Evolutionary conservation across 2,888 invertebrate genomes (phyloP).

Genomic region (Leptothorax acervorum): DNA sequence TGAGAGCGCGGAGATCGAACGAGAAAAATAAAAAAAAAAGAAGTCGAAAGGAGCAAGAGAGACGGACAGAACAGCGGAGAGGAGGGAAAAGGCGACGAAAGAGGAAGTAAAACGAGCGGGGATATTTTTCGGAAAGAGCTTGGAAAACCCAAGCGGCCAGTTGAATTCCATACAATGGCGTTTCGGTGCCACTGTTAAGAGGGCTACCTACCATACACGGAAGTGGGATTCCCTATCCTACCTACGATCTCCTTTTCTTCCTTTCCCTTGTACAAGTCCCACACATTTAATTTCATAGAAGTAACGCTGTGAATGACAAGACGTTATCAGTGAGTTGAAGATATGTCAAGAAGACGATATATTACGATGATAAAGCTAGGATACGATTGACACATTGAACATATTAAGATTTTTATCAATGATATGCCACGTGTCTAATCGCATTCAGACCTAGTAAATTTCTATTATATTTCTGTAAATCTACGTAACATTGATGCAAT

Average conservation of each 20-base stretch:
- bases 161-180: slow-evolving; percentile 61
- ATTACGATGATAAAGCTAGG: neutral
- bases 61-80: neutral
- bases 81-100: neutral
- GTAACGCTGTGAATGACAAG: neutral
- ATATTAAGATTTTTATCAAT: neutral
- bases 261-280: neutral
- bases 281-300: neutral
- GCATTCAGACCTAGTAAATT: neutral
- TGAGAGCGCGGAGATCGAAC: slow-evolving; percentile 47
- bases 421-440: neutral
- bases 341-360: neutral
- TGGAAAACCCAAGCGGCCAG: slow-evolving; percentile 53
- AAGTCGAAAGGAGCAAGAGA: neutral
- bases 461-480: neutral
- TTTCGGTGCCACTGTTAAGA: slow-evolving; percentile 54
- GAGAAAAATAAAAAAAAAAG: slow-evolving; percentile 60
- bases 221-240: slow-evolving; percentile 40
- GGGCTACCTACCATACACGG: slow-evolving; percentile 26
- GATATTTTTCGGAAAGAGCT: slow-evolving; percentile 59
- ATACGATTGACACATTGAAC: neutral
- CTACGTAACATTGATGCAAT: neutral
- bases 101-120: slow-evolving; percentile 6
- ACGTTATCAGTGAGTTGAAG: neutral
- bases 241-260: slow-evolving; percentile 1